Evolutionary conservation across 2,113 vertebrate genomes (phyloP), one percentile per base, ranked within the genome.

Genomic region (Balaeniceps rex): DNA sequence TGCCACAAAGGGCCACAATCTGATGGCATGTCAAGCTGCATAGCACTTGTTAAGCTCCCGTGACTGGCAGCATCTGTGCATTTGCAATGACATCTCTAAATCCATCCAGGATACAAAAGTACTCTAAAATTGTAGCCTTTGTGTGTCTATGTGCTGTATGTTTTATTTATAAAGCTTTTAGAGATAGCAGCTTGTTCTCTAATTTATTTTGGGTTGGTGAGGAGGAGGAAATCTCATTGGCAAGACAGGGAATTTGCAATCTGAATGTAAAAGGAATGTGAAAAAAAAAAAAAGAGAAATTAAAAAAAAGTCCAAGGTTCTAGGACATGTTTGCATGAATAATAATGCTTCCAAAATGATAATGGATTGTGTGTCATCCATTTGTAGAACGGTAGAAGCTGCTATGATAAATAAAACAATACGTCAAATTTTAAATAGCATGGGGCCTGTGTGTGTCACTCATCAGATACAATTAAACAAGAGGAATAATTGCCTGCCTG

Each of bases 161-260:
- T 96, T 95, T 95, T 97, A 95, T 97, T 97, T 96, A 94, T 95
- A 95, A 96, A 96, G 95, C 91, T 97, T 97, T 97, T 96, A 94
- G 94, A 96, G 91, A 80, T 90, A 94, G 87, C 93, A 95, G 90
- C 86, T 95, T 96, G 94, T 96, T 94, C 90, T 97, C 74, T 95
- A 93, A 95, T 95, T 95, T 97, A 96, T 97, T 97, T 95, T 78
- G 81, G 79, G 81, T 84, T 91, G 90, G 80, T 96, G 95, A 94
- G 94, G 93, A 94, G 95, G 94, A 94, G 90, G 95, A 97, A 76
- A 97, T 92, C 74, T 96, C 90, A 95, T 87, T 93, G 96, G 96
- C 90, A 93, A 94, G 94, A 93, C 40, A 88, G 55, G 55, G 71
- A 95, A 93, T 95, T 91, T 95, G 94, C 93, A 92, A 92, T 90